Conservation (phyloP, 2,797 vertebrate species). For the Pseudomugil gertrudae region DNA sequence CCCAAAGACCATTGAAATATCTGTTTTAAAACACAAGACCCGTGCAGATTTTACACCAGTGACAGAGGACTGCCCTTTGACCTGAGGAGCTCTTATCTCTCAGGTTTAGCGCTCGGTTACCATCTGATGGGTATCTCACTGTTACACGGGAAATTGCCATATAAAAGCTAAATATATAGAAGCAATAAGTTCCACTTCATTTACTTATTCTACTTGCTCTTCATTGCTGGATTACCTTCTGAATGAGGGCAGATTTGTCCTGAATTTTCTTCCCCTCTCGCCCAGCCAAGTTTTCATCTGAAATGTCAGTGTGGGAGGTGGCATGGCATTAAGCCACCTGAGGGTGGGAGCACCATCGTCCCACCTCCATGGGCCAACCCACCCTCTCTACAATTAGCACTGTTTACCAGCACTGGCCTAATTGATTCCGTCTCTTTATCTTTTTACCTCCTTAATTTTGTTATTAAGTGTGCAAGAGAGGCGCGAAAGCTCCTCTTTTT, state of each 20-base stretch:
- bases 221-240: background rate
- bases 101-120: slow-evolving; percentile 72
- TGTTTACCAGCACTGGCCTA: slow-evolving; percentile 81
- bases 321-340: slow-evolving; percentile 42
- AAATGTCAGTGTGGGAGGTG: slow-evolving; percentile 49
- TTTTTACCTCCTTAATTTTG: slow-evolving; percentile 82
- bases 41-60: too few species aligned
- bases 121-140: slow-evolving; percentile 65
- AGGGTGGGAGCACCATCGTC: slow-evolving; percentile 55
- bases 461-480: slow-evolving; percentile 82
- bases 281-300: slow-evolving; percentile 36
- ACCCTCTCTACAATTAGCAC: slow-evolving; percentile 63
- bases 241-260: slow-evolving; percentile 10
- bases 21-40: too few species aligned
- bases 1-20: background rate
- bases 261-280: slow-evolving; percentile 15
- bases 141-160: slow-evolving; percentile 23
- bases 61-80: slow-evolving; percentile 73
- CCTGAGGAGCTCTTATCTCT: slow-evolving; percentile 78
- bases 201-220: background rate
- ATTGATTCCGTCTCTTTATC: slow-evolving; percentile 84
- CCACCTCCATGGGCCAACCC: slow-evolving; percentile 64
- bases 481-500: slow-evolving; percentile 74
- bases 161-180: background rate
- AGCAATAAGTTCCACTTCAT: background rate